phyloP scores from a whole-genome alignment of 2,888 invertebrate species.

The Lasioglossum marginatum region DNA sequence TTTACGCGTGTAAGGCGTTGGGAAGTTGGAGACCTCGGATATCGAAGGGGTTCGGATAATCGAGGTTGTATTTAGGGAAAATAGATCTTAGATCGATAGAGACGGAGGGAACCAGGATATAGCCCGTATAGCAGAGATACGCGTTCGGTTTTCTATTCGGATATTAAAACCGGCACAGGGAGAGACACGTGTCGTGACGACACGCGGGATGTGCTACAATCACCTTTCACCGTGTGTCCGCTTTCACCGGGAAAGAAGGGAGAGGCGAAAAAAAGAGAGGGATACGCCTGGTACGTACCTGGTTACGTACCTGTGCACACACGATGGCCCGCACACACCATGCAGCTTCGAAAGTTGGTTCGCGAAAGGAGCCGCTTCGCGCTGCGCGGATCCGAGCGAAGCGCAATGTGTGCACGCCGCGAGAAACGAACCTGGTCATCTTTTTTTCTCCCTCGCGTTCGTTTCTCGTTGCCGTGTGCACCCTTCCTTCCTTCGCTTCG shows the following conservation, averaged over 20 bases:
- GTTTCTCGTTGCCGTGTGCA: background rate
- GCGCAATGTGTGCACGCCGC: constrained; percentile 51
- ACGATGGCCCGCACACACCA: constrained; percentile 9
- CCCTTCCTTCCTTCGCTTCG: constrained; percentile 16
- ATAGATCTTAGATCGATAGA: background rate
- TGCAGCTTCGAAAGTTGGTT: constrained; percentile 63
- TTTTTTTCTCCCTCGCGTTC: constrained; percentile 29
- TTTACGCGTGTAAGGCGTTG: background rate
- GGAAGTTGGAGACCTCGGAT: background rate
- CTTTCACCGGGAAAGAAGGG: constrained; percentile 54
- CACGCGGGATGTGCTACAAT: constrained; percentile 56
- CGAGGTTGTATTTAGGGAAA: background rate
- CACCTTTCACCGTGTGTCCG: constrained; percentile 65
- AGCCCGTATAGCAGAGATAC: background rate
- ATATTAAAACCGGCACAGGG: constrained; percentile 39
- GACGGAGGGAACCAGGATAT: background rate
- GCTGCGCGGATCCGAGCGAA: background rate
- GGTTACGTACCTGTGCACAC: constrained; percentile 6
- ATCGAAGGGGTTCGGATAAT: background rate
- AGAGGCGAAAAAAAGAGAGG: constrained; percentile 24
- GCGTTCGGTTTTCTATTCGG: constrained; percentile 22
- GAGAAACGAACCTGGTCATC: constrained; percentile 61
- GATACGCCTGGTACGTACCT: constrained; percentile 50
- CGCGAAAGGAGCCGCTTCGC: constrained; percentile 60
- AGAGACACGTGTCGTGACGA: constrained; percentile 36